phyloP scores from a whole-genome alignment of 2,797 vertebrate genomes.

The Amniataba percoides region DNA sequence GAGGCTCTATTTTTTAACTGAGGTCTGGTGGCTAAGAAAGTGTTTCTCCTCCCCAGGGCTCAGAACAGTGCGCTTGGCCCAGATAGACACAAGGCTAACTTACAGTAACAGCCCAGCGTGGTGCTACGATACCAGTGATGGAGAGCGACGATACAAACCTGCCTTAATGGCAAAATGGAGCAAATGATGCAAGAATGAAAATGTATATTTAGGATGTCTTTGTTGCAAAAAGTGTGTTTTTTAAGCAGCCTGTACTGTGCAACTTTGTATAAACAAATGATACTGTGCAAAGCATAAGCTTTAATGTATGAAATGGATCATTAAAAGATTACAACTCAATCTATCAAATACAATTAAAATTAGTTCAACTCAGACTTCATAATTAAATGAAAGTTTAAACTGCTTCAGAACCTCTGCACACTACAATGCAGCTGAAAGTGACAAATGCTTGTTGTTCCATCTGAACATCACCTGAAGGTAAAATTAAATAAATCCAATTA shows the following conservation, averaged over 20 bases:
- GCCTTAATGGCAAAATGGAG: neutral
- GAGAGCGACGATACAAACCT: conserved; percentile 12
- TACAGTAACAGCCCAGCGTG: conserved; percentile 12
- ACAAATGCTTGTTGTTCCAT: conserved; percentile 9
- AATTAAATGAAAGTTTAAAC: too few relatives aligned
- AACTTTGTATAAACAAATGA: neutral
- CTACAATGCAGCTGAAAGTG: neutral
- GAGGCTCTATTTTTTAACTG: conserved; percentile 54
- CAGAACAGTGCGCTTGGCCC: conserved; percentile 55
- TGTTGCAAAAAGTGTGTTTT: neutral
- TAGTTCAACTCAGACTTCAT: too few relatives aligned
- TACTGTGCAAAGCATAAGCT: neutral
- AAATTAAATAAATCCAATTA: conserved; percentile 51
- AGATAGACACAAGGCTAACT: conserved; percentile 56
- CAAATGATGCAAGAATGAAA: neutral
- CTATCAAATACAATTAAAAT: neutral
- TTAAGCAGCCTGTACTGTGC: neutral
- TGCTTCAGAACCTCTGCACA: neutral
- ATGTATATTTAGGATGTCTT: conserved; percentile 4
- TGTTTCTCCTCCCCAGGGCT: conserved; percentile 68
- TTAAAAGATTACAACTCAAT: neutral
- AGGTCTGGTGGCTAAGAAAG: conserved; percentile 56
- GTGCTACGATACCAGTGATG: conserved; percentile 10
- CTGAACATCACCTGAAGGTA: neutral
- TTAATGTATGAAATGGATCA: neutral